Percentiles rank a stretch among this genome's conserved stretches.
These are phyloP conservation scores for Trinorchestia longiramus DNA, from an alignment of 1,140 invertebrate genomes.

Conservation along the genomic window DNA sequence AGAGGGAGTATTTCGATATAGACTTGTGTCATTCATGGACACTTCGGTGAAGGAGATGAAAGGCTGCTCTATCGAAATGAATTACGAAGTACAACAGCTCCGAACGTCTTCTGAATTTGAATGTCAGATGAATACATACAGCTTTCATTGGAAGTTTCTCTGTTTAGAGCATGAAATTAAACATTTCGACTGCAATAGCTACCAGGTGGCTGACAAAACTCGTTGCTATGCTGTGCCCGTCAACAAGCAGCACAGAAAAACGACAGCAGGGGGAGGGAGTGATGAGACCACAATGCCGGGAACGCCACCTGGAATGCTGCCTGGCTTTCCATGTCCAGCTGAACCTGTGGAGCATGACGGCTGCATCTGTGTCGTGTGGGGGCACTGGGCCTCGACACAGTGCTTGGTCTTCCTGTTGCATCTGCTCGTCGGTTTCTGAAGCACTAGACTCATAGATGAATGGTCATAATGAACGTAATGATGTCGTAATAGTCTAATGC, in stretches of 20 bases:
- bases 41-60: not conserved
- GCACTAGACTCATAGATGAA: not conserved
- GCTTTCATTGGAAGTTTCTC: not conserved
- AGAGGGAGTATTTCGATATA: too few species aligned
- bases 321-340: not conserved
- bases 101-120: not conserved
- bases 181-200: not conserved
- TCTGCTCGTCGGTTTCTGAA: not conserved
- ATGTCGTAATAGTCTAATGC: not conserved
- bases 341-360: not conserved
- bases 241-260: not conserved
- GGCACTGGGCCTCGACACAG: not conserved
- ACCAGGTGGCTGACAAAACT: not conserved
- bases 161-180: not conserved
- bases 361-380: not conserved
- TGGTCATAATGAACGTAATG: not conserved
- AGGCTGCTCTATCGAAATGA: not conserved
- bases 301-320: constrained; percentile 23
- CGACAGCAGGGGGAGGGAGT: too few species aligned
- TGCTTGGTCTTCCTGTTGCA: not conserved
- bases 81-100: not conserved
- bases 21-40: not conserved
- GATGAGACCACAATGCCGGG: not conserved
- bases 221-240: not conserved
- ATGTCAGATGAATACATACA: not conserved